A percentile compares a stretch with the other conserved stretches of the same genome.
These are phyloP conservation scores for Porites cylindrica DNA, from an alignment of 92 coral and sea anemone species.

Conservation along the genomic window DNA sequence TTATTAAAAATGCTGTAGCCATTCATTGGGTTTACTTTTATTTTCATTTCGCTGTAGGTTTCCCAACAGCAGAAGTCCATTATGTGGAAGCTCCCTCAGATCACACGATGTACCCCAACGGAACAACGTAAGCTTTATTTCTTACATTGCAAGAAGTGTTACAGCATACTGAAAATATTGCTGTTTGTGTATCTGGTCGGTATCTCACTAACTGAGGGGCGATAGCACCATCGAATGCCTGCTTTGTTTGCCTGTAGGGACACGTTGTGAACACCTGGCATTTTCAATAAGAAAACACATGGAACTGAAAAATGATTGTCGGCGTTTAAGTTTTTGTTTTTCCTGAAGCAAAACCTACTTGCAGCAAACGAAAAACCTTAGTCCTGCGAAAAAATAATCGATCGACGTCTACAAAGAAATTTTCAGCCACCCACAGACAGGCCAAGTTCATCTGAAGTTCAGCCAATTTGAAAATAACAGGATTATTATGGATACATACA, in stretches of 20 bases:
- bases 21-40: background rate
- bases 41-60: slow-evolving; percentile 74
- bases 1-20: background rate
- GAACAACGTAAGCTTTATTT: slow-evolving; percentile 83
- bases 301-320: slow-evolving; percentile 53
- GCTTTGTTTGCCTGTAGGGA: slow-evolving; percentile 69
- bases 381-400: background rate
- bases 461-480: slow-evolving; percentile 1
- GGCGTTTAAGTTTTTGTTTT: slow-evolving; percentile 1
- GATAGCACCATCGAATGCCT: background rate
- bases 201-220: too few species aligned
- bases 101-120: slow-evolving; percentile 91
- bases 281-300: slow-evolving; percentile 61
- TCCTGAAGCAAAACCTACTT: background rate
- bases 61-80: slow-evolving; percentile 92
- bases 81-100: slow-evolving; percentile 90
- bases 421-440: background rate
- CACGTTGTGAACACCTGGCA: slow-evolving; percentile 96
- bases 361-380: background rate
- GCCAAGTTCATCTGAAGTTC: slow-evolving; percentile 8
- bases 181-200: too few species aligned
- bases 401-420: background rate
- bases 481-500: background rate
- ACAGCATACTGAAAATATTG: too few species aligned
- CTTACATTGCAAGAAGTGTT: background rate